Evolutionary conservation across 1,140 invertebrate genomes (phyloP), one percentile per base, ranked within the genome.

Genomic region (Heliconius hewitsoni): DNA sequence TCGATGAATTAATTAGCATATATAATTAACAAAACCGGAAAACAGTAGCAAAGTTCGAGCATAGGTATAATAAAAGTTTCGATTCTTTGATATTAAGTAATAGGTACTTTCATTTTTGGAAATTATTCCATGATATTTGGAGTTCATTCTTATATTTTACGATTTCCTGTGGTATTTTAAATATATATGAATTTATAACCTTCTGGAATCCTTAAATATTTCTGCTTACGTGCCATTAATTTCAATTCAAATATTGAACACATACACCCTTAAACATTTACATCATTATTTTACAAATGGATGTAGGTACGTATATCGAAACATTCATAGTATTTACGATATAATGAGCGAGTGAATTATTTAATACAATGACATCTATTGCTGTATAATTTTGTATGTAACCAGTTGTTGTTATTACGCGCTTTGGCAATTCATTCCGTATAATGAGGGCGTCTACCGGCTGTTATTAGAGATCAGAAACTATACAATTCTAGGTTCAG

Each of bases 311-410:
- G 30, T 66, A 46, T 46, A 71, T 71, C 70, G 70, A n/a, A 50
- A 55, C 70, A 55, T 80, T 74, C 74, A 74, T 39, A 60, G 46
- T 76, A 78, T 82, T 82, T 80, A 82, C 71, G 73, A 66, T 66
- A 77, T 80, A 78, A 75, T 73, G 74, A 52, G 81, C 30, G 60
- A 55, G 55, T 86, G 85, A 88, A 88, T 93, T 90, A 91, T 91
- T 91, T 92, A 93, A 87, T 86, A 89, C 90, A 93, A 91, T 90
- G 90, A 91, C 90, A 92, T 88, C 86, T 85, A 75, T 85, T 83
- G 89, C 86, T 89, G 85, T 90, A 91, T 92, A 92, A 93, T 92
- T 92, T 93, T 86, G 90, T 87, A 86, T 86, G 88, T 87, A 86
- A 87, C 83, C 85, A 82, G 86, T 82, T 73, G 81, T 72, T 80